Conservation (phyloP, 2,797 vertebrate species). For the Molossus alvarezi region DNA sequence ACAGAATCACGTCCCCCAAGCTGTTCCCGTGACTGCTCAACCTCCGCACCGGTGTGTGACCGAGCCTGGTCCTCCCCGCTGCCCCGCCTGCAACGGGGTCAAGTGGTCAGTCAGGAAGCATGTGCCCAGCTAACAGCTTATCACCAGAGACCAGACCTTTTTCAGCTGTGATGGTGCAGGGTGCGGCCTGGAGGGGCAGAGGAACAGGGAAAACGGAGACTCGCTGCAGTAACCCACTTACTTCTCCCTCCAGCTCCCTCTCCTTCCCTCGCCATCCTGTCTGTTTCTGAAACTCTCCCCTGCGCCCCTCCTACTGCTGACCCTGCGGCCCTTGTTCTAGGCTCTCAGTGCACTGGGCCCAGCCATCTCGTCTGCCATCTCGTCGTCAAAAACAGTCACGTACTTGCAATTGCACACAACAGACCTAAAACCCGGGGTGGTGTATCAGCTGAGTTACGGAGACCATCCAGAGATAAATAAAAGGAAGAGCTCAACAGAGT, state of each 20-base stretch:
- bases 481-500: rapidly evolving
- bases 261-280: not conserved
- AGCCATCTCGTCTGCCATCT: too few relatives aligned
- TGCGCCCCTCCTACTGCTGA: not conserved
- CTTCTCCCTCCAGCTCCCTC: not conserved
- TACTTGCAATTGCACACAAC: rapidly evolving
- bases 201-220: rapidly evolving
- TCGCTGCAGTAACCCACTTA: rapidly evolving
- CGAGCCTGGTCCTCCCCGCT: not conserved
- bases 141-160: not conserved
- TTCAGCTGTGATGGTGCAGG: not conserved
- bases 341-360: rapidly evolving
- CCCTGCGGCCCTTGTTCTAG: rapidly evolving
- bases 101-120: rapidly evolving
- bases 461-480: not conserved
- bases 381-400: not conserved
- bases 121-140: rapidly evolving
- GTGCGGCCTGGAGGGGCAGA: not conserved
- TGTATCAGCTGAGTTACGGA: rapidly evolving
- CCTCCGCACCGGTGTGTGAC: rapidly evolving
- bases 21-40: not conserved
- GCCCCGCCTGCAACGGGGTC: rapidly evolving
- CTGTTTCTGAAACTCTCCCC: not conserved
- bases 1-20: not conserved
- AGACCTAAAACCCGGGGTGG: not conserved